Conservation (phyloP, 2,113 vertebrate genomes). For the Eulemur macaco region DNA sequence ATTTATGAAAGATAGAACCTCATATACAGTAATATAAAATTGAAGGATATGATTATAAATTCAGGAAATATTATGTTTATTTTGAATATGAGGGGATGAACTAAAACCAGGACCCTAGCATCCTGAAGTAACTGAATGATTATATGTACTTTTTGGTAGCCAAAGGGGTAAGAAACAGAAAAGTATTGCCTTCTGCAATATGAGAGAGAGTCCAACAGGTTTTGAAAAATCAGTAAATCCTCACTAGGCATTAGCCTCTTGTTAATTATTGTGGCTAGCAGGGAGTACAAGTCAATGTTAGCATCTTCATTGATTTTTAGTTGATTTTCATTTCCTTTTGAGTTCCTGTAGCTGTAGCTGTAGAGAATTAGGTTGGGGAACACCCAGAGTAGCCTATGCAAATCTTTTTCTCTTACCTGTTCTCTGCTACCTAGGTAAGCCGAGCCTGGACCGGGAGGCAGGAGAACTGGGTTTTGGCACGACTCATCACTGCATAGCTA, state of each 20-base stretch:
- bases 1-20: conserved; percentile 60
- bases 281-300: not conserved
- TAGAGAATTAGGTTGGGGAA: not conserved
- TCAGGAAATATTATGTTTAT: conserved; percentile 12
- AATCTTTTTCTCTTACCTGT: not conserved
- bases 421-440: not conserved
- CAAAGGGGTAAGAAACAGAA: not conserved
- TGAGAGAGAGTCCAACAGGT: not conserved
- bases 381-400: not conserved
- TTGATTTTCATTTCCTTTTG: conserved; percentile 31
- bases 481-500: not conserved
- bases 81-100: conserved; percentile 41
- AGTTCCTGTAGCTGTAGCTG: not conserved
- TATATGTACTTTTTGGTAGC: not conserved
- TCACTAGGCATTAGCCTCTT: not conserved
- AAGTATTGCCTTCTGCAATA: not conserved
- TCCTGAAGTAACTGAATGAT: not conserved
- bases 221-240: not conserved
- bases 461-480: not conserved
- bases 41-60: not conserved
- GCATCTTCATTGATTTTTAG: conserved; percentile 13
- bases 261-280: not conserved
- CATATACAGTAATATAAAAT: not conserved
- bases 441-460: not conserved
- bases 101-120: not conserved